phyloP scores from a whole-genome alignment of 2,888 invertebrate species.

The Drosophila pseudotakahashii region DNA sequence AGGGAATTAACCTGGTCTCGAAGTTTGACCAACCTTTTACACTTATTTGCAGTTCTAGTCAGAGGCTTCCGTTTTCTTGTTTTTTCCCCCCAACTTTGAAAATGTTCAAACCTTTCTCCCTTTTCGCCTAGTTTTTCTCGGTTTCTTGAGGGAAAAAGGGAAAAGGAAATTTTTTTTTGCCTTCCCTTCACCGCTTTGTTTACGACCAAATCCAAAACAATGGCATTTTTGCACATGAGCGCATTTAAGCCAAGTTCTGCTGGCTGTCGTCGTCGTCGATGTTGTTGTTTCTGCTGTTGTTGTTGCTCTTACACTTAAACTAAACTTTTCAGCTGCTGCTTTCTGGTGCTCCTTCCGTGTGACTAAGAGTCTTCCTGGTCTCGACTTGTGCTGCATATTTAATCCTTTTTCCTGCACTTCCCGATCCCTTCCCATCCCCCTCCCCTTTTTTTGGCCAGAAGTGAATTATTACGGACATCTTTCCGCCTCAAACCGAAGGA shows the following conservation, averaged over 20 bases:
- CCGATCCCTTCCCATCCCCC: not conserved
- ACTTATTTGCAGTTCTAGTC: slow-evolving; percentile 36
- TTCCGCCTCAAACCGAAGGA: slow-evolving; percentile 27
- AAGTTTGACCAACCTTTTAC: slow-evolving; percentile 28
- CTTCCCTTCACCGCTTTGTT: slow-evolving; percentile 63
- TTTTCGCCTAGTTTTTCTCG: slow-evolving; percentile 60
- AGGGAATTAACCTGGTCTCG: slow-evolving; percentile 1
- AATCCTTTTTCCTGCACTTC: slow-evolving; percentile 49
- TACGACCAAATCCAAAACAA: slow-evolving; percentile 72
- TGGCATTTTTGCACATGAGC: slow-evolving; percentile 73
- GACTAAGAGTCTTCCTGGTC: slow-evolving; percentile 41
- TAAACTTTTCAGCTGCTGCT: slow-evolving; percentile 45
- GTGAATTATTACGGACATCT: slow-evolving; percentile 68
- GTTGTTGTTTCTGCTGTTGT: slow-evolving; percentile 20
- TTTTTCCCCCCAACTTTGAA: slow-evolving; percentile 35
- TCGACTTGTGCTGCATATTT: slow-evolving; percentile 66
- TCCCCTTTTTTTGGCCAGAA: slow-evolving; percentile 30
- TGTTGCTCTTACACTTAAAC: slow-evolving; percentile 50
- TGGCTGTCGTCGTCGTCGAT: slow-evolving; percentile 22
- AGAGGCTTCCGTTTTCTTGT: slow-evolving; percentile 40
- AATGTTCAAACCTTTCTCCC: slow-evolving; percentile 40
- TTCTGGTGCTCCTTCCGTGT: slow-evolving; percentile 19
- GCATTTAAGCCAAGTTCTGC: slow-evolving; percentile 55
- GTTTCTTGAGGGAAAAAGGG: slow-evolving; percentile 17
- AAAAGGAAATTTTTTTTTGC: slow-evolving; percentile 33